phyloP scores from a whole-genome alignment of 1,140 invertebrate species.

The Aradophagus sp. region DNA sequence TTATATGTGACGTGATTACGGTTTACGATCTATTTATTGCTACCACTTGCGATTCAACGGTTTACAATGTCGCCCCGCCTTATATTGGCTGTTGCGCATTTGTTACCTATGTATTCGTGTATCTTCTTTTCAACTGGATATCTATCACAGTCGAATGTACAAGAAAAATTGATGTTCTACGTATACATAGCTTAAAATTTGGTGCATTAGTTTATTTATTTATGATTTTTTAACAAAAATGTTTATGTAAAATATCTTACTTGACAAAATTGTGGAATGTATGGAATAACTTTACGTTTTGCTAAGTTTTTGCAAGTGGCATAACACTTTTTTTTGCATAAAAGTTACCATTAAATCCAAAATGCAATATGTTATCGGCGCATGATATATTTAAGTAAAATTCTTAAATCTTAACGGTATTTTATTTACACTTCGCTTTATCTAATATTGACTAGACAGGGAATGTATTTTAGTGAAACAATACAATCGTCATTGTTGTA shows the following conservation, averaged over 20 bases:
- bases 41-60: slow-evolving; percentile 61
- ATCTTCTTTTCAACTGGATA: slow-evolving; percentile 11
- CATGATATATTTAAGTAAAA: slow-evolving; percentile 20
- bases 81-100: neutral
- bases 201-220: no score
- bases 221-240: slow-evolving; percentile 6
- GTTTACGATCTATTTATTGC: slow-evolving; percentile 76
- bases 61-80: slow-evolving; percentile 56
- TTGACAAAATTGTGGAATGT: no score
- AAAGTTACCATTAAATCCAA: no score
- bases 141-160: slow-evolving; percentile 34
- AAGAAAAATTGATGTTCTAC: slow-evolving; percentile 4
- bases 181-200: no score
- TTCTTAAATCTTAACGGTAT: slow-evolving; percentile 15
- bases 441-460: slow-evolving; percentile 75
- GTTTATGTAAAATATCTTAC: slow-evolving; percentile 8
- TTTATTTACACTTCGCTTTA: slow-evolving; percentile 68
- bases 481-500: no score
- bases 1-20: slow-evolving; percentile 72
- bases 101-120: neutral
- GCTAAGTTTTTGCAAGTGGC: no score
- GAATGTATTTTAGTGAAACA: slow-evolving; percentile 57
- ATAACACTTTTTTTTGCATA: no score
- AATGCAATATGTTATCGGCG: slow-evolving; percentile 3
- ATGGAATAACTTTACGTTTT: no score